A percentile compares a stretch with the other conserved stretches of the same genome.
Conservation (phyloP, 2,113 vertebrate species). For the Megaceryle maxima region DNA sequence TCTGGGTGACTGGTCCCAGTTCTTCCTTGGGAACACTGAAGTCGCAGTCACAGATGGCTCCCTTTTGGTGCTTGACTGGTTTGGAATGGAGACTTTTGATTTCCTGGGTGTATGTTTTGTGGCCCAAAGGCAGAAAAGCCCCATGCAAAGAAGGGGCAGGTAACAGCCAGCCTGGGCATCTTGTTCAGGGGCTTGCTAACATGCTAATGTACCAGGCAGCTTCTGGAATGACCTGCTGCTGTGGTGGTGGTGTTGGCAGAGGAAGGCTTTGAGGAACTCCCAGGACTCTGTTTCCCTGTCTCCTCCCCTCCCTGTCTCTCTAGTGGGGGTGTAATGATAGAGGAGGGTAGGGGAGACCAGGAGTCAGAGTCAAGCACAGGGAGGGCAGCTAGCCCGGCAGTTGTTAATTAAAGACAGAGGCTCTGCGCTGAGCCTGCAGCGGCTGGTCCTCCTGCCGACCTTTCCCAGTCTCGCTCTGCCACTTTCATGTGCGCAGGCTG, state of each 20-base stretch:
- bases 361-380: background rate
- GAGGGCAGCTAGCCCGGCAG: background rate
- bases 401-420: conserved; percentile 42
- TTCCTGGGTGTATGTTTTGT: background rate
- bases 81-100: background rate
- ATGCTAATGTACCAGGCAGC: background rate
- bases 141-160: background rate
- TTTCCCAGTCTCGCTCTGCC: conserved; percentile 43
- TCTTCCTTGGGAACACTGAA: background rate
- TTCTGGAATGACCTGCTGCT: background rate
- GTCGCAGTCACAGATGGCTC: background rate
- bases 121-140: background rate
- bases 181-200: background rate
- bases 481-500: background rate
- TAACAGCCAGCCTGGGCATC: background rate
- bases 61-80: background rate
- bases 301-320: background rate
- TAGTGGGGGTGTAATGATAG: background rate
- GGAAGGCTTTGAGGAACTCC: background rate
- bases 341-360: conserved; percentile 10
- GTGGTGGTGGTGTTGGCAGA: background rate
- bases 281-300: background rate
- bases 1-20: background rate
- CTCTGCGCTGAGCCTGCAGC: background rate
- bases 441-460: background rate